Percentiles rank a stretch among this genome's conserved stretches.
phyloP scores from a whole-genome alignment of 1,140 invertebrate genomes.

The Drosophila fuyamai region DNA sequence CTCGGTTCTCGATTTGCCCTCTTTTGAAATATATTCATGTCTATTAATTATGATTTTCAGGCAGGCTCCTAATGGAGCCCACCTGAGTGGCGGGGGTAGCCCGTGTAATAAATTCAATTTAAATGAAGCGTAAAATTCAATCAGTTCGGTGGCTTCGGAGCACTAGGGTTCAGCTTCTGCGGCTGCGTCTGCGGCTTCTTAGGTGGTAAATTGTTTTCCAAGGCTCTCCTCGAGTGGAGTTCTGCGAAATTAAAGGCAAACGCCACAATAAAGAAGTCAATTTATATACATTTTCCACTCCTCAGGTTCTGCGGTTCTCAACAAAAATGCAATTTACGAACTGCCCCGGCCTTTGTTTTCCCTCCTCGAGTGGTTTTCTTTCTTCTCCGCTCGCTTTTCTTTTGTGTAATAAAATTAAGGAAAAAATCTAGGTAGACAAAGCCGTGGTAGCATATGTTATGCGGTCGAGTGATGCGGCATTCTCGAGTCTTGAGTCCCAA shows the following conservation, averaged over 20 bases:
- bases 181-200: conserved; percentile 72
- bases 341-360: conserved; percentile 54
- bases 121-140: conserved; percentile 83
- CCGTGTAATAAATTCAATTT: conserved; percentile 78
- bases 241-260: conserved; percentile 75
- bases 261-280: conserved; percentile 79
- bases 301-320: conserved; percentile 49
- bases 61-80: conserved; percentile 49
- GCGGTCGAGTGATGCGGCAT: conserved; percentile 50
- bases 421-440: conserved; percentile 70
- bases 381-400: conserved; percentile 24
- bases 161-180: conserved; percentile 41
- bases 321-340: conserved; percentile 73
- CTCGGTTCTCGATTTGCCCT: background rate
- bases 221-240: conserved; percentile 35
- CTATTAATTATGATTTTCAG: conserved; percentile 77
- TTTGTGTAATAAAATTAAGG: conserved; percentile 65
- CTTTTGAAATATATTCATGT: conserved; percentile 60
- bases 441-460: conserved; percentile 69
- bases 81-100: conserved; percentile 42
- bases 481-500: conserved; percentile 24
- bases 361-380: conserved; percentile 62
- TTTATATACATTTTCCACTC: conserved; percentile 80
- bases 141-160: conserved; percentile 64
- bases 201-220: conserved; percentile 76